phyloP scores from a whole-genome alignment of 1,140 invertebrate genomes.

The Drosophila subobscura region DNA sequence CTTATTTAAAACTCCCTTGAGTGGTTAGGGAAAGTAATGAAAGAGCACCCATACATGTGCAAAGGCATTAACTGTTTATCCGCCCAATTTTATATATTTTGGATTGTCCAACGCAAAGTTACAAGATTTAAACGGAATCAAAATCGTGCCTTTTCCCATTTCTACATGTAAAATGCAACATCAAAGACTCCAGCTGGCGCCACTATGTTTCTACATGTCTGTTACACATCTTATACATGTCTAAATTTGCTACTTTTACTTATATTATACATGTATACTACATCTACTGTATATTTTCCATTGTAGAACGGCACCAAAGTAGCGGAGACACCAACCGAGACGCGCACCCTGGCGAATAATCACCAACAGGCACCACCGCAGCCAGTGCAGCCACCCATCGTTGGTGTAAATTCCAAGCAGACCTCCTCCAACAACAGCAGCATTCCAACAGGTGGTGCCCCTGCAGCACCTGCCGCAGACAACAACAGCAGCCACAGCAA shows the following conservation, averaged over 20 bases:
- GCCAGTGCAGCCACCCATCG: conserved; percentile 54
- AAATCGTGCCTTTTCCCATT: too few species aligned
- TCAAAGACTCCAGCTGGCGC: too few species aligned
- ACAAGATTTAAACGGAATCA: too few species aligned
- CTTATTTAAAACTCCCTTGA: too few species aligned
- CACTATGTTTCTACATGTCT: too few species aligned
- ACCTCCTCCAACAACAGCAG: conserved; percentile 35
- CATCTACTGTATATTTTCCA: conserved; percentile 11
- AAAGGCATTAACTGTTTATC: too few species aligned
- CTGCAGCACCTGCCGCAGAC: conserved; percentile 48
- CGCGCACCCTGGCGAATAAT: conserved; percentile 54
- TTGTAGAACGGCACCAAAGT: conserved; percentile 58
- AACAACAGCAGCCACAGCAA: conserved; percentile 21
- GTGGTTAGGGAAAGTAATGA: too few species aligned
- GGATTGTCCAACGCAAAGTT: too few species aligned
- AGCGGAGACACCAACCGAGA: conserved; percentile 66
- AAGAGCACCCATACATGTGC: too few species aligned
- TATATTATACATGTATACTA: background rate
- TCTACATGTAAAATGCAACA: too few species aligned
- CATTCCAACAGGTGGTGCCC: conserved; percentile 37
- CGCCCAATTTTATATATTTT: too few species aligned
- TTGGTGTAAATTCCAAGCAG: conserved; percentile 50
- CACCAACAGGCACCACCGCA: conserved; percentile 48
- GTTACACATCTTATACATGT: background rate
- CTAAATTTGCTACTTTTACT: too few species aligned